Percentiles rank a stretch among this genome's conserved stretches.
Evolutionary conservation across 2,113 vertebrate genomes (phyloP).

Genomic region (Pantherophis guttatus): DNA sequence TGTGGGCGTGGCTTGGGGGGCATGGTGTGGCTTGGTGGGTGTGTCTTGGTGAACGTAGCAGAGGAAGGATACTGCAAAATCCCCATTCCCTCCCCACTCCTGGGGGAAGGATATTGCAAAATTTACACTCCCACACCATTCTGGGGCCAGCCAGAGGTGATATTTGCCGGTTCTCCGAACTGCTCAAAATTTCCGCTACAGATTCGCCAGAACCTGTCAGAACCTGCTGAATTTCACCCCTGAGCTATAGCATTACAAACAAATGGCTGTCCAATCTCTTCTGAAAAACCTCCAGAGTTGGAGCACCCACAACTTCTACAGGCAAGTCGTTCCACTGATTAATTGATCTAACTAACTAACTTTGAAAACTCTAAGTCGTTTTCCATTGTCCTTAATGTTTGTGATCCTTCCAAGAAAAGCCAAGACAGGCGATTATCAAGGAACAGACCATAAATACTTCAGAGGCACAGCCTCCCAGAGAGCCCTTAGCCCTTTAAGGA

Average conservation of each 20-base stretch:
- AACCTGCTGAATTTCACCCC: too few species aligned
- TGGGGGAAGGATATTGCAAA: too few species aligned
- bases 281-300: background rate
- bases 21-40: too few species aligned
- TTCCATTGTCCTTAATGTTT: background rate
- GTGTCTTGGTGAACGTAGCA: too few species aligned
- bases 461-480: background rate
- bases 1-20: too few species aligned
- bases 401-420: background rate
- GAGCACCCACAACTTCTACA: background rate
- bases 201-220: too few species aligned
- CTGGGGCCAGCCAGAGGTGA: too few species aligned
- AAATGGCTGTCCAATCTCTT: background rate
- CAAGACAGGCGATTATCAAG: background rate
- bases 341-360: background rate
- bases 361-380: background rate
- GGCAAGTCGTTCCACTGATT: background rate
- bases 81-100: too few species aligned
- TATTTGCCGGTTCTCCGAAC: too few species aligned
- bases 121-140: too few species aligned
- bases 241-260: background rate
- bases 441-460: conserved; percentile 17
- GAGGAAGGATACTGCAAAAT: too few species aligned
- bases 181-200: too few species aligned
- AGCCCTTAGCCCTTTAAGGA: conserved; percentile 21